Percentiles rank a stretch among this genome's conserved stretches.
Conservation (phyloP, 2,113 vertebrate genomes). For the Dipodomys ordii region DNA sequence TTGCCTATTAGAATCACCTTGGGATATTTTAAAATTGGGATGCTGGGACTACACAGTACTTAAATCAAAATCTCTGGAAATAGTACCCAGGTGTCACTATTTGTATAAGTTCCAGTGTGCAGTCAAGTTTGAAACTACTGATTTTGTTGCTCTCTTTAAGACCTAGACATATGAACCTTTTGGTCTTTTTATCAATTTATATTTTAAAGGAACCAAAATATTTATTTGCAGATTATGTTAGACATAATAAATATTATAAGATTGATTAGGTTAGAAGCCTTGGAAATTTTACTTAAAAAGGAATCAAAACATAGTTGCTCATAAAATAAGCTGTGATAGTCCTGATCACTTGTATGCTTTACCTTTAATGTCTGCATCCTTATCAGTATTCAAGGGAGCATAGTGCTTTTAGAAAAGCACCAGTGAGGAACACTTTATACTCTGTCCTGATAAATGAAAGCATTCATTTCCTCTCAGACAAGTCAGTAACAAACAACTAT, state of each 20-base stretch:
- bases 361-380: constrained; percentile 58
- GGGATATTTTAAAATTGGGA: background rate
- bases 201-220: constrained; percentile 41
- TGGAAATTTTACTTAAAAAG: constrained; percentile 39
- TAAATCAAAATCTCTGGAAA: constrained; percentile 24
- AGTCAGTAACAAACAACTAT: constrained; percentile 76
- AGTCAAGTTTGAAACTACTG: constrained; percentile 26
- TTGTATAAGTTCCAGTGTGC: background rate
- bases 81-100: background rate
- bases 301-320: constrained; percentile 40
- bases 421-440: constrained; percentile 71
- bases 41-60: background rate
- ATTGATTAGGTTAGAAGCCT: background rate
- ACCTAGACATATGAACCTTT: background rate
- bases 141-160: background rate
- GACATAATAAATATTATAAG: background rate
- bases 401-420: constrained; percentile 67
- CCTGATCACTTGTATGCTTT: constrained; percentile 53
- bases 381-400: constrained; percentile 71
- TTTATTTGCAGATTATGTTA: background rate
- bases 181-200: constrained; percentile 40
- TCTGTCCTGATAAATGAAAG: constrained; percentile 75
- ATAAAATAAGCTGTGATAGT: constrained; percentile 40
- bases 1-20: background rate
- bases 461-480: constrained; percentile 72